A percentile compares a stretch with the other conserved stretches of the same genome.
These are phyloP conservation scores for Cololabis saira DNA, from an alignment of 2,113 vertebrate genomes.

Conservation along the genomic window DNA sequence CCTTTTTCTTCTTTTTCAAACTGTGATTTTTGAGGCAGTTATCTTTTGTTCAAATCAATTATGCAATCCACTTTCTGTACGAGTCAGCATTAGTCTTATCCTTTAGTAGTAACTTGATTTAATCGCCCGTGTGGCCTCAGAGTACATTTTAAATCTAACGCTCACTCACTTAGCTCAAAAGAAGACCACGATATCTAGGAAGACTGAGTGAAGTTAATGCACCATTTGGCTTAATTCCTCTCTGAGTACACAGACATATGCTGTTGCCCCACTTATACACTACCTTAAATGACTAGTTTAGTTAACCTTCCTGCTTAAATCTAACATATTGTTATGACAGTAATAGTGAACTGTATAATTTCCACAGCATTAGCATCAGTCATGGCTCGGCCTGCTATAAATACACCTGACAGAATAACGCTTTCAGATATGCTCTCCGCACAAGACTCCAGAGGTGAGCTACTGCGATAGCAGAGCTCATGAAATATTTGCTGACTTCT, in stretches of 20 bases:
- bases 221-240: slow-evolving; percentile 34
- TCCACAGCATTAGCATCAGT: slow-evolving; percentile 86
- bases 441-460: slow-evolving; percentile 83
- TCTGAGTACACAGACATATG: slow-evolving; percentile 55
- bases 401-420: slow-evolving; percentile 81
- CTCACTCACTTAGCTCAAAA: slow-evolving; percentile 27
- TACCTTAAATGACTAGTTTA: slow-evolving; percentile 86
- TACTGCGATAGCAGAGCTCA: slow-evolving; percentile 81
- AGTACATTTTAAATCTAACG: slow-evolving; percentile 11
- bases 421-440: slow-evolving; percentile 74
- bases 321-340: slow-evolving; percentile 82
- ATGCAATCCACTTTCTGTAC: slow-evolving; percentile 9
- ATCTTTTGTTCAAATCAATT: neutral
- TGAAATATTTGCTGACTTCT: slow-evolving; percentile 92
- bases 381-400: slow-evolving; percentile 83
- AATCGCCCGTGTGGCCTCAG: neutral
- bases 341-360: slow-evolving; percentile 83
- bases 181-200: slow-evolving; percentile 5
- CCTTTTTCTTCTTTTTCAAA: no score
- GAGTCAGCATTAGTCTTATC: slow-evolving; percentile 28
- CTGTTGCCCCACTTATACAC: slow-evolving; percentile 79
- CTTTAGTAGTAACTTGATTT: slow-evolving; percentile 14
- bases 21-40: slow-evolving; percentile 1
- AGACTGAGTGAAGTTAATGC: slow-evolving; percentile 21
- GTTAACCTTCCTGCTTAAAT: slow-evolving; percentile 83